Evolutionary conservation across 1,140 invertebrate species (phyloP).

Genomic region (Thalassaphorura encarpata): DNA sequence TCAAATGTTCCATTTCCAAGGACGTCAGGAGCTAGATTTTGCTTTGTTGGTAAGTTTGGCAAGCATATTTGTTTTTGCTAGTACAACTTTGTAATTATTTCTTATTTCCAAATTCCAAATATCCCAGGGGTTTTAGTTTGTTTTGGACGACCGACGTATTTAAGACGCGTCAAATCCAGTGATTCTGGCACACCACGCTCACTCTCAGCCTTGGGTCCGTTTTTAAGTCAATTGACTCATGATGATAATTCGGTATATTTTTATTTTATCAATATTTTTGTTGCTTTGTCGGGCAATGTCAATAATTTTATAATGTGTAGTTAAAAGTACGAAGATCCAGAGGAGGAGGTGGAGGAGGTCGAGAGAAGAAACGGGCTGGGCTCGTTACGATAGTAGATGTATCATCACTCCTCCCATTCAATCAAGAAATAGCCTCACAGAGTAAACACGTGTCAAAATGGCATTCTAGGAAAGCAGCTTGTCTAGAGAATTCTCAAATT

Average conservation of each 20-base stretch:
- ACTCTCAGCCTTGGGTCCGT: conserved; percentile 59
- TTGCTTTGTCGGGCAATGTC: neutral
- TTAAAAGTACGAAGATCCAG: neutral
- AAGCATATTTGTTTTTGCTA: conserved; percentile 18
- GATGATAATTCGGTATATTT: conserved; percentile 11
- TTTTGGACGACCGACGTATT: conserved; percentile 67
- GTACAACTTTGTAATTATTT: too few relatives aligned
- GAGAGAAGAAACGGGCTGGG: conserved; percentile 38
- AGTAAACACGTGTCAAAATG: conserved; percentile 44
- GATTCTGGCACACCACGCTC: conserved; percentile 61
- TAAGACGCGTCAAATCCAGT: conserved; percentile 55
- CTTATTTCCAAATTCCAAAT: too few relatives aligned
- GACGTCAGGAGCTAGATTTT: conserved; percentile 87
- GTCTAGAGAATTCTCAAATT: conserved; percentile 13
- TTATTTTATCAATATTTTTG: neutral
- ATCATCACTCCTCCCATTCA: conserved; percentile 62
- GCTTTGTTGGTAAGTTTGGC: conserved; percentile 53
- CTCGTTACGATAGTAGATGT: conserved; percentile 70
- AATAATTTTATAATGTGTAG: conserved; percentile 7
- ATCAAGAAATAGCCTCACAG: conserved; percentile 65
- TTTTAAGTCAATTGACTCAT: conserved; percentile 34
- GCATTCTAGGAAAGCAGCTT: conserved; percentile 6
- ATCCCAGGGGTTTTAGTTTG: conserved; percentile 61
- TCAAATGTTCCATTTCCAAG: conserved; percentile 85
- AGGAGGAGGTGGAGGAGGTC: too few relatives aligned